Base-by-base conservation (phyloP, 1,140 invertebrate genomes). In the Bombus turneri region DNA sequence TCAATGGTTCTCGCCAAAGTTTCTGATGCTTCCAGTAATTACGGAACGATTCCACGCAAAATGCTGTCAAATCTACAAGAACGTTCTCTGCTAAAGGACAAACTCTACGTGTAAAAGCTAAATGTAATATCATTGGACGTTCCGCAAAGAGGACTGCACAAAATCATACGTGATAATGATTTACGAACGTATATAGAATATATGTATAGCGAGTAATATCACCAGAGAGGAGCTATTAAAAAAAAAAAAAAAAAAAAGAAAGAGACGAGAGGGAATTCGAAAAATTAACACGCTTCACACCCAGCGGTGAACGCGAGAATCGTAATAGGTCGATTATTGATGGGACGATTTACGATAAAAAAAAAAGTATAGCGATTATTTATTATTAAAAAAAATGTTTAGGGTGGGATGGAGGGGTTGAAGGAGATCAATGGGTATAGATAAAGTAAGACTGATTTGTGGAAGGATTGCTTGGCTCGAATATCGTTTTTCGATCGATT, bases 111-210 rank as follows among this genome's bases (percentile, higher is more conserved):
- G 41, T 47, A 75, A 43, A 47, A n/a, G n/a, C 22, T 53, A 75
- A 83, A 83, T 73, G 59, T 39, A 57, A 85, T 47, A 47, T 68
- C 71, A 83, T 80, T 81, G 69, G 53, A 88, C 75, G 37, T 79
- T 79, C 77, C 66, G 74, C 74, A 34, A 47, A 66, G 72, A 77
- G 77, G 66, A 88, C 82, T 81, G 86, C 77, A 87, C 80, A 64
- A 76, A 88, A 88, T 76, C 81, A 53, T 43, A 85, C 87, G 86
- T 85, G 86, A 88, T 88, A 85, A 88, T 68, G 80, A 74, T 84
- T 80, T 69, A 34, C 86, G 77, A 77, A 71, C 39, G 31, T 68
- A 53, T 75, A 66, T 72, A 73, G 37, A 37, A 47, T 68, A 47
- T 81, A 59, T 73, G 37, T 39, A 39, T 68, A 68, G 72, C 41